Base-by-base conservation (phyloP, 2,888 invertebrate genomes). In the Cataglyphis livida region DNA sequence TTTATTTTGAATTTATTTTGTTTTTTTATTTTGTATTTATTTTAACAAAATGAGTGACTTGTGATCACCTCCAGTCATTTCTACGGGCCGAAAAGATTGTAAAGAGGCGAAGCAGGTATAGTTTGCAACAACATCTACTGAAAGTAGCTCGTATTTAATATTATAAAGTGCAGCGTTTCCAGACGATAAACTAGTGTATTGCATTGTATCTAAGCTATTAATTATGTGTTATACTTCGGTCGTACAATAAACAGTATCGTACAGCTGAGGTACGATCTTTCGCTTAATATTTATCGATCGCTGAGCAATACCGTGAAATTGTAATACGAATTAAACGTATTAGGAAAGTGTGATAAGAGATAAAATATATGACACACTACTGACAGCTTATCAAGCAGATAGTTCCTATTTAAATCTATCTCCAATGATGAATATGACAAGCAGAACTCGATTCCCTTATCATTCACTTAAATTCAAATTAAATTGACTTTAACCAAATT, bases 61-160 rank as follows among this genome's bases (percentile, higher is more conserved):
- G 3, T 64, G 32, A 4, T 12, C 15, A 18, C 18, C 5, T 38
- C 18, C 18, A 48, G 62, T 48, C 62, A 44, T 48, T 48, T 48
- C 38, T 28, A 12, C 15, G 7, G 15, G 28, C n/a, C 25, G 51
- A 35, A 18, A 38, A 32, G 7, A 75, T 25, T 75, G 21, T 18
- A 75, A 38, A 75, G 51, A 76, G 28, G 48, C 44, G 4, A 18
- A 44, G 18, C 18, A 21, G 51, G 25, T 7, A 32, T 21, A 38
- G 15, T 76, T 54, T 76, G 54, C 66, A 76, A 76, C 28, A 76
- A 54, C 51, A 54, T 38, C 38, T 48, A 38, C 38, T 4, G 65
- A 65, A 76, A 76, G 75, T 76, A 38, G 38, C 28, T 76, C 65
- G 54, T 65, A 76, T 76, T 65, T 76, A 76, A 65, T 76, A 54